phyloP scores from a whole-genome alignment of 1,140 invertebrate genomes.

The Antheraea pernyi region DNA sequence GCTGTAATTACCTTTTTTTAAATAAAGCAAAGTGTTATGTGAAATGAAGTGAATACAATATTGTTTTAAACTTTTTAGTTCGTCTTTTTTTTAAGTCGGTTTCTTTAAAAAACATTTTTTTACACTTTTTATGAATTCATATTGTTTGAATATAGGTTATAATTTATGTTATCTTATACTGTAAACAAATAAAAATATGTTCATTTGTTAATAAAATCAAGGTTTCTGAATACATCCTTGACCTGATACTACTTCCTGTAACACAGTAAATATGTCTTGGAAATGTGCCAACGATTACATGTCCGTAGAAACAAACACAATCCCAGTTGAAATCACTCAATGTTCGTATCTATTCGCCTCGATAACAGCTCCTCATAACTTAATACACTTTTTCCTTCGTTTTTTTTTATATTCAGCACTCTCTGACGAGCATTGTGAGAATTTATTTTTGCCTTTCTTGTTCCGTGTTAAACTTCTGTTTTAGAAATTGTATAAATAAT shows the following conservation, averaged over 20 bases:
- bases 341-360: not conserved
- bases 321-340: conserved; percentile 1
- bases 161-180: not conserved
- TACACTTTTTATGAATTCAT: too few relatives aligned
- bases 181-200: not conserved
- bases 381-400: not conserved
- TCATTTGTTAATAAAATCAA: conserved; percentile 1
- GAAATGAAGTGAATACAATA: too few relatives aligned
- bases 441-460: too few relatives aligned
- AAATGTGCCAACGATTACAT: not conserved
- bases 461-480: too few relatives aligned
- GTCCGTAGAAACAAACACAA: not conserved
- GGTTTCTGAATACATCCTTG: conserved; percentile 5
- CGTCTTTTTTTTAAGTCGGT: too few relatives aligned
- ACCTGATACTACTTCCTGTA: conserved; percentile 1
- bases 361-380: not conserved
- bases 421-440: too few relatives aligned
- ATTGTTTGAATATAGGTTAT: not conserved
- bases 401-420: not conserved
- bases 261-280: not conserved
- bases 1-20: too few relatives aligned
- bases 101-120: too few relatives aligned
- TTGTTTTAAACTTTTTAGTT: too few relatives aligned
- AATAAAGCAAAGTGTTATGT: too few relatives aligned
- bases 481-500: too few relatives aligned